Evolutionary conservation across 2,797 vertebrate genomes (phyloP).

Genomic region (Liasis olivaceus): DNA sequence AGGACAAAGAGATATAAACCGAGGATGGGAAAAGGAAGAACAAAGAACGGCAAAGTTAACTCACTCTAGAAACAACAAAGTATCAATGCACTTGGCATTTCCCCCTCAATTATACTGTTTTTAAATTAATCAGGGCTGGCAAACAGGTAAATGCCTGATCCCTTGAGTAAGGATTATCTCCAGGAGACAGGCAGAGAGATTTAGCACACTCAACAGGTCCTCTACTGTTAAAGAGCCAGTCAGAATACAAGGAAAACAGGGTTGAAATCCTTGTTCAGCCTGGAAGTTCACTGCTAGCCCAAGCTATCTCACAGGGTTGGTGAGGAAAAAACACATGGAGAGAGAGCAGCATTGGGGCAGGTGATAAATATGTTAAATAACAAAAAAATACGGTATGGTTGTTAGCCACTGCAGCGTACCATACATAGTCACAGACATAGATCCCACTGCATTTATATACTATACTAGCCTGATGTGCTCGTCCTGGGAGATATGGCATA

Average conservation of each 20-base stretch:
- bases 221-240: neutral
- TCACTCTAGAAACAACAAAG: neutral
- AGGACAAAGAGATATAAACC: neutral
- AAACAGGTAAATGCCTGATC: neutral
- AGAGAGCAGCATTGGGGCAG: neutral
- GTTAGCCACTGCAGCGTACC: neutral
- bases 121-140: neutral
- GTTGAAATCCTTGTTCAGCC: neutral
- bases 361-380: neutral
- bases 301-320: neutral
- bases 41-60: neutral
- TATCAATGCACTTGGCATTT: neutral
- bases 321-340: neutral
- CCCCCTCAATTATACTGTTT: neutral
- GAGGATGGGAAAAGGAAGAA: neutral
- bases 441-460: neutral
- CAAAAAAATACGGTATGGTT: neutral
- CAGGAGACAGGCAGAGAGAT: neutral
- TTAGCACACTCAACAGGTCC: neutral
- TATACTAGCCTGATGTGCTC: neutral
- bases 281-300: neutral
- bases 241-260: neutral
- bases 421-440: neutral
- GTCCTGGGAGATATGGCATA: neutral
- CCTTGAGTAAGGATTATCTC: neutral